Evolutionary conservation across 2,888 invertebrate genomes (phyloP), one percentile per base, ranked within the genome.

Genomic region (Acanthosepion esculentum): DNA sequence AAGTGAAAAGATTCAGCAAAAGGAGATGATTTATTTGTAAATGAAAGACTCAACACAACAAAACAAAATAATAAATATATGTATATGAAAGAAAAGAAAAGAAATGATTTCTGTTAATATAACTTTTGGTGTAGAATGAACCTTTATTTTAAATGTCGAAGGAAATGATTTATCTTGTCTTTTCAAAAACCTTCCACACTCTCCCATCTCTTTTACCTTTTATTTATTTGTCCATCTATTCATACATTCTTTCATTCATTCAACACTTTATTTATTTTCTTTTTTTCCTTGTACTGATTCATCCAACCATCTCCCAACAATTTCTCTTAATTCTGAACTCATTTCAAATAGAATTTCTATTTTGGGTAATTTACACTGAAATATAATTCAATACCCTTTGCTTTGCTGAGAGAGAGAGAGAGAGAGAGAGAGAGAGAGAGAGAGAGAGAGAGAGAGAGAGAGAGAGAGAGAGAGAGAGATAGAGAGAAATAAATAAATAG

Each of bases 291-390:
- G n/a, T 78, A 78, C 4, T 10, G n/a, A 33, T n/a, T 78, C 78
- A 78, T 15, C 78, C 78, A 78, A 15, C n/a, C 12, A 12, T 78
- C 78, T 78, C 10, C 12, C 15, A 5, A 23, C 26, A 64, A 64
- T 33, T 78, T 33, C n/a, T 12, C 15, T n/a, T 41, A 41, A 41
- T 41, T 41, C 41, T 41, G 41, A 78, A 78, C n/a, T 33, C n/a
- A 78, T 78, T 78, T 78, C 15, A 78, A 78, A 78, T 78, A 78
- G 78, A 33, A 33, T 78, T 78, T 78, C 78, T 78, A 78, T 78
- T 78, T 78, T 78, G n/a, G 78, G 78, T 78, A 78, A n/a, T 78
- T 78, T 78, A n/a, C 78, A n/a, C n/a, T 78, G n/a, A n/a, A n/a
- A n/a, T n/a, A 78, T 78, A 12, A 78, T 78, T n/a, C 78, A 78